phyloP scores from a whole-genome alignment of 2,888 invertebrate genomes.

The Chymomyza fuscimana region DNA sequence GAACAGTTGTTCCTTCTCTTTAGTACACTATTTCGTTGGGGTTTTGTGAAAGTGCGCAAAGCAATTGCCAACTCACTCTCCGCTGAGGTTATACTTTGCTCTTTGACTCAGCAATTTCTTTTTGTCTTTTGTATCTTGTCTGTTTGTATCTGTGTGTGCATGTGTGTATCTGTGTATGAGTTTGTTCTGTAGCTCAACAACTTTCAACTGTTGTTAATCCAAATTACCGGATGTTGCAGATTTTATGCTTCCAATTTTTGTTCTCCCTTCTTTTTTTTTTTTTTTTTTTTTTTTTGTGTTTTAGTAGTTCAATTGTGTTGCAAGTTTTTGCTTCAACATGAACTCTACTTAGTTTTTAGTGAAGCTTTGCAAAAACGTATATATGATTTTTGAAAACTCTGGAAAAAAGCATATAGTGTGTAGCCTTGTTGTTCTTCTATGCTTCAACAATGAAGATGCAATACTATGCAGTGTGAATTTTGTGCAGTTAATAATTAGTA shows the following conservation, averaged over 20 bases:
- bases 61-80: neutral
- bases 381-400: no score
- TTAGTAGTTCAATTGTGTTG: neutral
- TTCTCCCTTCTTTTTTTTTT: neutral
- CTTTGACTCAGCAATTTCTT: constrained; percentile 44
- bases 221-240: constrained; percentile 64
- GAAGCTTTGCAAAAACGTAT: neutral
- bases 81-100: constrained; percentile 22
- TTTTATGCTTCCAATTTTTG: constrained; percentile 37
- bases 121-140: constrained; percentile 26
- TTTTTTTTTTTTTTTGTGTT: neutral
- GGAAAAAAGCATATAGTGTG: no score
- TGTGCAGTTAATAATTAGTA: no score
- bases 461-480: no score
- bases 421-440: no score
- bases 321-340: neutral
- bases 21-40: constrained; percentile 2
- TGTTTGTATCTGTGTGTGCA: neutral
- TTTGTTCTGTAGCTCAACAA: constrained; percentile 6
- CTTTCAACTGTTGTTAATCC: constrained; percentile 15
- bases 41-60: constrained; percentile 17
- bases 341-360: neutral
- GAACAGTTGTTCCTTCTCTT: constrained; percentile 34
- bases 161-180: neutral
- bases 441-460: no score